Percentiles rank a stretch among this genome's conserved stretches.
phyloP scores from a whole-genome alignment of 2,113 vertebrate species.

The Tychaedon coryphoeus region DNA sequence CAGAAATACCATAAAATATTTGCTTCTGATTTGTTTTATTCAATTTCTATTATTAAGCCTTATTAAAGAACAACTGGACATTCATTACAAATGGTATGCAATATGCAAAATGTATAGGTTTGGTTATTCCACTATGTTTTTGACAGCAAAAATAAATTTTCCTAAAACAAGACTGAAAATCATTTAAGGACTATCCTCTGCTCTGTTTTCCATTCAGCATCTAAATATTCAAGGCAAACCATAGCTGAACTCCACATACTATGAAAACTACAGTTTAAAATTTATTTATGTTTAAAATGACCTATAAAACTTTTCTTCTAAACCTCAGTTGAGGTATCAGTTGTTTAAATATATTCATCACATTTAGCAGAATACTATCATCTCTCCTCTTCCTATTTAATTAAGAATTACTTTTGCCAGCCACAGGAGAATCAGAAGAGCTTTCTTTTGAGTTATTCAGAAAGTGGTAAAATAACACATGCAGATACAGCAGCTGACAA shows the following conservation, averaged over 20 bases:
- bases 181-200: neutral
- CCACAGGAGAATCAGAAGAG: conserved; percentile 61
- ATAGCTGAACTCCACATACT: conserved; percentile 58
- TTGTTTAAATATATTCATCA: conserved; percentile 69
- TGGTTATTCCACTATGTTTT: neutral
- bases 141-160: neutral
- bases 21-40: neutral
- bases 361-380: conserved; percentile 65
- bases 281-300: conserved; percentile 65
- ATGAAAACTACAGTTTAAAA: conserved; percentile 66
- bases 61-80: neutral
- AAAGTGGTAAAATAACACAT: conserved; percentile 24
- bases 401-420: conserved; percentile 65
- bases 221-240: conserved; percentile 62
- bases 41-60: neutral
- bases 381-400: conserved; percentile 66
- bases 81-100: neutral
- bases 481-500: conserved; percentile 28
- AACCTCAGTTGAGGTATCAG: conserved; percentile 53
- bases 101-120: neutral
- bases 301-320: conserved; percentile 45
- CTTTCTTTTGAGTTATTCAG: conserved; percentile 67
- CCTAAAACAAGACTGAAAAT: conserved; percentile 19
- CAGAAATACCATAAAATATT: neutral
- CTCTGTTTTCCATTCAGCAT: conserved; percentile 37